Conservation (phyloP, 2,797 vertebrate species). For the Danio aesculapii region DNA sequence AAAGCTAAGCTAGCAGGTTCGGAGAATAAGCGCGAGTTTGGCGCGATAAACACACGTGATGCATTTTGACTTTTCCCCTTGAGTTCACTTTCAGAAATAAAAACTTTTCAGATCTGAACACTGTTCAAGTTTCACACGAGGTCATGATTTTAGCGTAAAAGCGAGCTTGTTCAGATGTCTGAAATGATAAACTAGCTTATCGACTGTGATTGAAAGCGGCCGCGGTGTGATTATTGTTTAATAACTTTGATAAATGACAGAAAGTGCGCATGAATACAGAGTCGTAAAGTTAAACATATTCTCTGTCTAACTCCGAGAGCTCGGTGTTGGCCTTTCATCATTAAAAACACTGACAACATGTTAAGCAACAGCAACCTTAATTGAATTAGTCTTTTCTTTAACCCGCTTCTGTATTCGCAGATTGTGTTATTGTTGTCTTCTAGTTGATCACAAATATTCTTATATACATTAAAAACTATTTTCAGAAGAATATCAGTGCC, state of each 20-base stretch:
- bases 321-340: not conserved
- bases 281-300: not conserved
- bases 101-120: no score
- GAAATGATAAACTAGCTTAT: constrained; percentile 40
- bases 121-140: constrained; percentile 10
- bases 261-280: constrained; percentile 15
- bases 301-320: not conserved
- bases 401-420: not conserved
- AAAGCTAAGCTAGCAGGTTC: not conserved
- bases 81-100: not conserved
- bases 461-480: not conserved
- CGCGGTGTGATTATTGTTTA: constrained; percentile 38
- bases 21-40: no score
- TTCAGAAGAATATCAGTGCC: not conserved
- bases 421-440: not conserved
- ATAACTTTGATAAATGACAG: constrained; percentile 54
- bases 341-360: not conserved
- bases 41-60: not conserved
- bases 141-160: constrained; percentile 61
- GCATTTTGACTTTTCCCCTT: not conserved
- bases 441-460: no score
- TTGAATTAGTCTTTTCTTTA: no score
- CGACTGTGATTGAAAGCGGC: constrained; percentile 14
- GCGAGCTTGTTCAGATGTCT: no score
- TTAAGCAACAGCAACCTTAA: not conserved